Evolutionary conservation across 2,797 vertebrate genomes (phyloP), one percentile per base, ranked within the genome.

Genomic region (Eremophila alpestris): DNA sequence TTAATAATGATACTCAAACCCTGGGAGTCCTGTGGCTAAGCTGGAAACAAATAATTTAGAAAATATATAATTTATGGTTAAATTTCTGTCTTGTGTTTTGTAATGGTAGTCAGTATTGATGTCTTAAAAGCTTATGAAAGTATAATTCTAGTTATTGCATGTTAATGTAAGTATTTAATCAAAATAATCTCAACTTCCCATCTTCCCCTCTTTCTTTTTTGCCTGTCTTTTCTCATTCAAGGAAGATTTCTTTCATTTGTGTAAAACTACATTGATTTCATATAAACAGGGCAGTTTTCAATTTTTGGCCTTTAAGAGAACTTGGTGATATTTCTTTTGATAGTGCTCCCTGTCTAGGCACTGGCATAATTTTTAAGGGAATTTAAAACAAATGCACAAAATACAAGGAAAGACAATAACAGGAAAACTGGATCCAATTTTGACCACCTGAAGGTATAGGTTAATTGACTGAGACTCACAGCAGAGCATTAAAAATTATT

Each of bases 1-100:
- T 97, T 91, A 83, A 55, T 90, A 88, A 95, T 87, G 62, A 40
- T 74, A 41, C 76, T 95, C 80, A 74, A 83, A 75, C 81, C 29
- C 41, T 41, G 41, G 49, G 65, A 90, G 65, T 60, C 62, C 67
- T 67, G 7, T 58, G 32, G 51, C 89, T 84, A 40, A 83, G 36
- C 23, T 73, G 48, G 65, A 64, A 92, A 43, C 34, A 74, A 77
- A 43, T 52, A 23, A 20, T 77, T 92, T 43, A 70, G 64, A 77
- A 94, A 94, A 81, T 48, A 17, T 21, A 8, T 27, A 80, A 52
- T 29, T 93, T 73, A 40, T 58, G 22, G 15, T 82, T 80, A 32
- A 30, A 84, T 90, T 87, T 75, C 45, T 54, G 0, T 76, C 38
- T 82, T 93, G 6, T 30, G 19, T 56, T 93, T 82, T 67, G 32